A percentile compares a stretch with the other conserved stretches of the same genome.
phyloP scores from a whole-genome alignment of 2,113 vertebrate genomes.

The Festucalex cinctus region DNA sequence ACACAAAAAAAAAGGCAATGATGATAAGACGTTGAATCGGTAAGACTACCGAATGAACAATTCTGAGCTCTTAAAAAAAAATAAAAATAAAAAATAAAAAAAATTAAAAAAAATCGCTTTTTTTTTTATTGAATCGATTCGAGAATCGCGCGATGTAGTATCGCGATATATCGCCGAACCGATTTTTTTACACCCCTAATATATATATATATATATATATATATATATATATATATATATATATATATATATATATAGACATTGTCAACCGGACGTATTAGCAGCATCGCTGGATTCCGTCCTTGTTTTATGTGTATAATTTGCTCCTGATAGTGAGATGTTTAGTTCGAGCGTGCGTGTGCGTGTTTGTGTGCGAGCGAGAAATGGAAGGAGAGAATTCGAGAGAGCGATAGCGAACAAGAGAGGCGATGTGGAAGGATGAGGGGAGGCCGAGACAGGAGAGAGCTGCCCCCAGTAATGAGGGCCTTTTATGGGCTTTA shows the following conservation, averaged over 20 bases:
- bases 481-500: slow-evolving; percentile 69
- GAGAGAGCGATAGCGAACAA: slow-evolving; percentile 22
- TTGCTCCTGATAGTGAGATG: slow-evolving; percentile 52
- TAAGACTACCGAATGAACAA: no score
- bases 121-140: no score
- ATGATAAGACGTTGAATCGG: no score
- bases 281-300: slow-evolving; percentile 50
- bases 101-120: no score
- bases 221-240: no score
- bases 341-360: slow-evolving; percentile 11
- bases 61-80: no score
- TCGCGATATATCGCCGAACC: no score
- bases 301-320: slow-evolving; percentile 60
- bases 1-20: no score
- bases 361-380: neutral
- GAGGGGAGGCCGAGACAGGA: slow-evolving; percentile 66
- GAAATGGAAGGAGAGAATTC: slow-evolving; percentile 2
- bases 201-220: no score
- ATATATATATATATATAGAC: slow-evolving; percentile 41
- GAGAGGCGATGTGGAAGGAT: slow-evolving; percentile 57
- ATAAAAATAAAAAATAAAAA: no score
- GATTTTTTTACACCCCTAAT: no score
- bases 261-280: slow-evolving; percentile 71
- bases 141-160: no score
- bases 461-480: slow-evolving; percentile 65